phyloP scores from a whole-genome alignment of 2,113 vertebrate genomes.

The Ascaphus truei region DNA sequence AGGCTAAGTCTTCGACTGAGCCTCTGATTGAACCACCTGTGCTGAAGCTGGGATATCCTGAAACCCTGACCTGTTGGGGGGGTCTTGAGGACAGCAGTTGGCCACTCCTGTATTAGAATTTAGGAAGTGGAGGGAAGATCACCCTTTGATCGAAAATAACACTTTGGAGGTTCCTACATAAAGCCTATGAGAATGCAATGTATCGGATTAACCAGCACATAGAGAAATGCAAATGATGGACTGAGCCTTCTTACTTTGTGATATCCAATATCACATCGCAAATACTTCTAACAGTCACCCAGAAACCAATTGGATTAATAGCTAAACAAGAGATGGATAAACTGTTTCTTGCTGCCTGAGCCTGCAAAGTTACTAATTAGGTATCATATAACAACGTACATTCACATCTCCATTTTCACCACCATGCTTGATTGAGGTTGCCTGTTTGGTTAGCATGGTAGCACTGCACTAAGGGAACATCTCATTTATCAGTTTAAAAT shows the following conservation, averaged over 20 bases:
- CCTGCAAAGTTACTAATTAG: conserved; percentile 33
- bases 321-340: conserved; percentile 26
- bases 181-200: too few relatives aligned
- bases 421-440: not conserved
- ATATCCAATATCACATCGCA: conserved; percentile 12
- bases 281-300: conserved; percentile 9
- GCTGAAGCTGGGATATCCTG: too few relatives aligned
- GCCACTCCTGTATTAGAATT: too few relatives aligned
- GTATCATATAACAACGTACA: conserved; percentile 24
- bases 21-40: too few relatives aligned
- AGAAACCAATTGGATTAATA: conserved; percentile 12
- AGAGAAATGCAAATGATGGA: too few relatives aligned
- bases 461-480: not conserved
- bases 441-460: conserved; percentile 23
- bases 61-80: too few relatives aligned
- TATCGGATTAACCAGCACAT: too few relatives aligned
- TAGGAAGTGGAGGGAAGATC: too few relatives aligned
- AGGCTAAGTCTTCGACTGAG: too few relatives aligned
- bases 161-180: too few relatives aligned
- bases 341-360: conserved; percentile 33
- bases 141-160: too few relatives aligned
- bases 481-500: conserved; percentile 26
- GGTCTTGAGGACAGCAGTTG: too few relatives aligned
- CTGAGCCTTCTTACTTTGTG: not conserved
- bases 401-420: conserved; percentile 19